Evolutionary conservation across 2,888 invertebrate genomes (phyloP).

Genomic region (Orchestes rusci): DNA sequence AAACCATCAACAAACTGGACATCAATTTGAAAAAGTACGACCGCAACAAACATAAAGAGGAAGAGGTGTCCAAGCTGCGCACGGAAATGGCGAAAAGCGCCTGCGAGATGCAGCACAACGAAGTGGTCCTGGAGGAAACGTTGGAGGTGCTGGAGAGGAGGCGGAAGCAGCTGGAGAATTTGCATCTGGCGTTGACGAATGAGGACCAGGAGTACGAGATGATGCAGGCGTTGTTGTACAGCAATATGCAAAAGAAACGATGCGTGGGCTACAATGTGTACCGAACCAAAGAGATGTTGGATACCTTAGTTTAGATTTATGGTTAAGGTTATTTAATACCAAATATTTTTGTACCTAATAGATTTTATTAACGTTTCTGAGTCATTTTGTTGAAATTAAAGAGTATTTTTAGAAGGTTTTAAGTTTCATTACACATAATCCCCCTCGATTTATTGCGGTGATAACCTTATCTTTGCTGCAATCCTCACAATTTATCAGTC

Average conservation of each 20-base stretch:
- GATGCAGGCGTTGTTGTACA: slow-evolving; percentile 41
- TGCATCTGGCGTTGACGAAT: slow-evolving; percentile 39
- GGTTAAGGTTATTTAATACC: slow-evolving; percentile 38
- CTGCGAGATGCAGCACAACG: slow-evolving; percentile 45
- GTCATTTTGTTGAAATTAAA: slow-evolving; percentile 17
- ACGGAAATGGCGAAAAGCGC: slow-evolving; percentile 43
- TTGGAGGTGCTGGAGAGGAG: slow-evolving; percentile 38
- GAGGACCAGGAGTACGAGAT: slow-evolving; percentile 43
- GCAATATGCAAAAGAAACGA: slow-evolving; percentile 28
- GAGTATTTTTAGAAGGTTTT: slow-evolving; percentile 7
- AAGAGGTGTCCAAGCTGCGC: slow-evolving; percentile 37
- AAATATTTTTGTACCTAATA: slow-evolving; percentile 44
- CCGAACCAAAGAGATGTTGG: slow-evolving; percentile 45
- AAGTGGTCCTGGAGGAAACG: slow-evolving; percentile 42
- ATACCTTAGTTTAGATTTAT: slow-evolving; percentile 42
- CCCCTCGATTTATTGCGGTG: no score
- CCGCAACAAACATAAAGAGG: slow-evolving; percentile 42
- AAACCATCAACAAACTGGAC: slow-evolving; percentile 59
- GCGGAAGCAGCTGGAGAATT: slow-evolving; percentile 36
- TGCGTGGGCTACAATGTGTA: slow-evolving; percentile 28
- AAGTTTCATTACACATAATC: no score
- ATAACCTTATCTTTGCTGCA: no score
- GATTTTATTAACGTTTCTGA: slow-evolving; percentile 22
- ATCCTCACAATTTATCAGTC: no score
- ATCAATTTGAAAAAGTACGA: slow-evolving; percentile 46